Evolutionary conservation across 2,113 vertebrate species (phyloP).

Genomic region (Leptodactylus fuscus): DNA sequence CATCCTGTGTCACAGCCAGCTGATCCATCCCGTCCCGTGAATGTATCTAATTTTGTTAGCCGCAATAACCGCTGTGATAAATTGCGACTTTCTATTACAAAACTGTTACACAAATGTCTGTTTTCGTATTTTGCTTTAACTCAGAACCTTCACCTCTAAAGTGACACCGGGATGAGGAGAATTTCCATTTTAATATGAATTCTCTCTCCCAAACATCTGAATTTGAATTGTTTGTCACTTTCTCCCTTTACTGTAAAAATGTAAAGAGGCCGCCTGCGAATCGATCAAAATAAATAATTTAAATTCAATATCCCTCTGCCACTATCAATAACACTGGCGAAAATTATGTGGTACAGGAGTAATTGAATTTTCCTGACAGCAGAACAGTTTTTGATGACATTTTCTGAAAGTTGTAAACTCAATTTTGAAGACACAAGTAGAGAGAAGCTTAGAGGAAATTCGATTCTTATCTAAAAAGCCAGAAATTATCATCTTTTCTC

Average conservation of each 20-base stretch:
- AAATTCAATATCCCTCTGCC: conserved; percentile 82
- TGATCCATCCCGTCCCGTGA: neutral
- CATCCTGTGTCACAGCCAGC: neutral
- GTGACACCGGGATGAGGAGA: conserved; percentile 38
- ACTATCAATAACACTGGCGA: conserved; percentile 81
- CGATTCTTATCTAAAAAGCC: conserved; percentile 47
- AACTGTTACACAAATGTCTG: conserved; percentile 16
- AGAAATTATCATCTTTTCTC: conserved; percentile 35
- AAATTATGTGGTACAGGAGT: conserved; percentile 77
- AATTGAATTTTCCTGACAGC: conserved; percentile 81
- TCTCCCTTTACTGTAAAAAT: conserved; percentile 66
- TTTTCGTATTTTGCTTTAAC: conserved; percentile 1
- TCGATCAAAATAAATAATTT: conserved; percentile 86
- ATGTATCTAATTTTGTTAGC: neutral
- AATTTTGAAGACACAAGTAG: conserved; percentile 78
- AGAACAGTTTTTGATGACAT: conserved; percentile 76
- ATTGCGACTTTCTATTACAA: neutral
- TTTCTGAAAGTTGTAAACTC: conserved; percentile 80
- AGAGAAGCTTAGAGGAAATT: conserved; percentile 68
- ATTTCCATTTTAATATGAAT: conserved; percentile 54
- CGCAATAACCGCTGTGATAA: conserved; percentile 20
- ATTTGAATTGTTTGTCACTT: conserved; percentile 69
- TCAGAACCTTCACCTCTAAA: neutral
- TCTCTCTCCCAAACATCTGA: conserved; percentile 64
- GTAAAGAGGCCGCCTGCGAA: conserved; percentile 73